Base-by-base conservation (phyloP, 2,888 invertebrate species). In the Escarpia spicata region DNA sequence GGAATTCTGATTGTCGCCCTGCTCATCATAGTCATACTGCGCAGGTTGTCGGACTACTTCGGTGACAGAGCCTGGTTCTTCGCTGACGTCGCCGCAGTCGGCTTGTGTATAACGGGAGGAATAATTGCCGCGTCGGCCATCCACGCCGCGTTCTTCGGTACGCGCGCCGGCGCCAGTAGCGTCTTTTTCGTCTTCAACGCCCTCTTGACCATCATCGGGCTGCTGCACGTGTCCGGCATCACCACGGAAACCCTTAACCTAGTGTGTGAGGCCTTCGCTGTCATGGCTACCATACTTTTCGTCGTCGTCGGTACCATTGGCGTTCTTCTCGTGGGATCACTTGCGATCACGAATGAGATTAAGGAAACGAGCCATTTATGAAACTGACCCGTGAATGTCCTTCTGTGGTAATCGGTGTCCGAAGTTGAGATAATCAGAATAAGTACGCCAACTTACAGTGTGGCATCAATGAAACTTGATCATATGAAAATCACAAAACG, bases 141-240 rank as follows among this genome's bases (percentile, higher is more conserved):
- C 19, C 75, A 75, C 75, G 75, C 75, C 26, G 19, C 75, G 75
- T 26, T 75, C 75, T 26, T 75, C 75, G 75, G 75, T 26, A 75
- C 75, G 75, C 75, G 75, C 19, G n/a, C n/a, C 75, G 75, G 26
- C 3, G 75, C n/a, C 75, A n/a, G n/a, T 2, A 75, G n/a, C n/a
- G n/a, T 75, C 26, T 19, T 75, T 6, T 75, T 75, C 75, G 75
- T 26, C n/a, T 19, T 75, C 26, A 75, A 19, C 26, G 75, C 75
- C 6, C 75, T 75, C 4, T 6, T 75, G 19, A 75, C 75, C 75
- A 75, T 75, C n/a, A 26, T 75, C 26, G 75, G 26, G 2, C 19
- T 75, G 75, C 75, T 75, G 75, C n/a, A 75, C 75, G n/a, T 75
- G 26, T 19, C 75, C 75, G 75, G 75, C 75, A 75, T 75, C 75